Percentiles rank a stretch among this genome's conserved stretches.
These are phyloP conservation scores for Gambusia holbrooki DNA, from an alignment of 2,113 vertebrate genomes.

Conservation along the genomic window DNA sequence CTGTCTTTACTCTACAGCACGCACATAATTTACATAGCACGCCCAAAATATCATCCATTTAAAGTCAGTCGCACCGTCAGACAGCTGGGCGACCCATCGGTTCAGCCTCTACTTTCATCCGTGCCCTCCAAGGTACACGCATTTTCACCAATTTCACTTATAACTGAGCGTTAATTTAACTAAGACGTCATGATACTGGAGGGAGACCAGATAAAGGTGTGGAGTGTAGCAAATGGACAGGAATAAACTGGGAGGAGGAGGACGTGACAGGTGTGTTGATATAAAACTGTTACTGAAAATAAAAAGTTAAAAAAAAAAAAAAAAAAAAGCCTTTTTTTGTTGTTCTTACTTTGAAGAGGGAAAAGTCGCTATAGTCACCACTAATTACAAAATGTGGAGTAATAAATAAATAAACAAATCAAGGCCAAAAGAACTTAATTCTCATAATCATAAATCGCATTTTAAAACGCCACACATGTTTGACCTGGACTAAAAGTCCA, in stretches of 20 bases:
- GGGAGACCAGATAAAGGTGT: slow-evolving; percentile 21
- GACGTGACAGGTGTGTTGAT: slow-evolving; percentile 52
- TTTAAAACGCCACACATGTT: slow-evolving; percentile 7
- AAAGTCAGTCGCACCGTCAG: slow-evolving; percentile 22
- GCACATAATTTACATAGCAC: slow-evolving; percentile 64
- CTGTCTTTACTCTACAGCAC: slow-evolving; percentile 61
- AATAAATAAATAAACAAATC: neutral
- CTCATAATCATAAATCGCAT: slow-evolving; percentile 1
- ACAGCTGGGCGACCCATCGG: slow-evolving; percentile 31
- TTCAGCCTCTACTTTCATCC: slow-evolving; percentile 53
- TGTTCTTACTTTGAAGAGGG: slow-evolving; percentile 26
- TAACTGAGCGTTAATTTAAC: slow-evolving; percentile 74
- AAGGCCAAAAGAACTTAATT: neutral
- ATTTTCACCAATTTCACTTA: slow-evolving; percentile 69
- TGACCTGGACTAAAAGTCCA: slow-evolving; percentile 21
- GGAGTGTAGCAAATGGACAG: slow-evolving; percentile 17
- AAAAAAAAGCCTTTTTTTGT: slow-evolving; percentile 38
- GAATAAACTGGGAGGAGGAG: neutral
- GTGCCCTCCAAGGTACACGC: slow-evolving; percentile 47
- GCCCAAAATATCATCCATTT: slow-evolving; percentile 45
- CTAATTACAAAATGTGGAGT: neutral
- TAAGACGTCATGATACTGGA: slow-evolving; percentile 37
- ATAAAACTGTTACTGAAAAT: no score
- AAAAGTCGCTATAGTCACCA: neutral
- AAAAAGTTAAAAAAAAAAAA: no score